Evolutionary conservation across 2,113 vertebrate genomes (phyloP), one percentile per base, ranked within the genome.

Genomic region (Zingel zingel): DNA sequence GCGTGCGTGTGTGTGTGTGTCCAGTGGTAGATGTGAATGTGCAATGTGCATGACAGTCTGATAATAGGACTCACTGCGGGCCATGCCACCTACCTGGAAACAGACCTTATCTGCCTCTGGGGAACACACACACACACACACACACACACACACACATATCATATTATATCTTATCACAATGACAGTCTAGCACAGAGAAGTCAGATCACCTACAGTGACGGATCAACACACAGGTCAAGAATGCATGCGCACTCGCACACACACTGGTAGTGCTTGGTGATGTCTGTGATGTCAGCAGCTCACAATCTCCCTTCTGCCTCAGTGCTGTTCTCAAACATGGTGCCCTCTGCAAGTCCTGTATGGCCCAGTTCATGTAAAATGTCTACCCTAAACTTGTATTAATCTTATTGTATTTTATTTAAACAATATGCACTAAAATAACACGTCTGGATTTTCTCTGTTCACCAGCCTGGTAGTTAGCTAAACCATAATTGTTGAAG

Each of bases 11-110:
- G 53, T 71, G 54, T 76, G 30, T 68, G 54, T 67, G 74, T 67
- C n/a, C 66, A 53, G 16, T 23, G 51, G 74, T 76, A 77, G 86
- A 85, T 71, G 75, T 85, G 74, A 94, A 71, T 70, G 74, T 83
- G 91, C 92, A 94, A 71, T 70, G 74, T 83, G 91, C 92, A 69
- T 95, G 95, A 95, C 93, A 95, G 79, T 86, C 81, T 87, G 93
- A 93, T 95, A 96, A 96, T 96, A 84, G 91, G 86, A 84, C 88
- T 93, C 85, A 90, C 79, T 90, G 78, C 84, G 71, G 87, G 79
- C 86, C 67, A 56, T 75, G 71, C 66, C 81, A 79, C 84, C 89
- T 76, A 86, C 80, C 80, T 85, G 71, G 72, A 89, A 83, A 92
- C 73, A 66, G 73, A 85, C 15, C 63, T 80, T 85, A 91, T 93